phyloP scores from a whole-genome alignment of 37 sponge, comb jelly and placozoan genomes.

The Crambe crambe region DNA sequence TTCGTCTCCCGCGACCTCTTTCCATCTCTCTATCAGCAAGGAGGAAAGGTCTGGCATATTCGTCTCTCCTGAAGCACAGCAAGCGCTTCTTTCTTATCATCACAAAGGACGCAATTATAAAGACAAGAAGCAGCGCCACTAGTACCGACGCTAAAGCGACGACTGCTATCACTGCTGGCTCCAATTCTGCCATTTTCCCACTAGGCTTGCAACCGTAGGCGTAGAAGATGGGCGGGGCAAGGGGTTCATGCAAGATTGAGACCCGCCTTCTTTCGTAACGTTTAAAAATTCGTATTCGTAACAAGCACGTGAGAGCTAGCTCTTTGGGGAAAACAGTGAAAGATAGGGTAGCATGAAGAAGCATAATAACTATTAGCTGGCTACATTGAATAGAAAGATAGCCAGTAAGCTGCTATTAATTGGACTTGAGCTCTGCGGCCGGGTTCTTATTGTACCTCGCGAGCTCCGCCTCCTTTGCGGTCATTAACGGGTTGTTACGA shows the following conservation, averaged over 20 bases:
- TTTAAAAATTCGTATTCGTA: not conserved
- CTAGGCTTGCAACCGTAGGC: not conserved
- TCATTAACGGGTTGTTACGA: too few species aligned
- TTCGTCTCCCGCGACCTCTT: not conserved
- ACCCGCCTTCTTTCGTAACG: conserved; percentile 53
- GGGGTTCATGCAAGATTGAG: not conserved
- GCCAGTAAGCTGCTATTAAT: too few species aligned
- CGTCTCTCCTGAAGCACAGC: conserved; percentile 47
- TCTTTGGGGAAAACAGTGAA: not conserved
- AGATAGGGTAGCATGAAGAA: too few species aligned
- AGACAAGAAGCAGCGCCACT: conserved; percentile 16
- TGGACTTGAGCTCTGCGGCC: too few species aligned
- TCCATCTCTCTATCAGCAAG: conserved; percentile 11
- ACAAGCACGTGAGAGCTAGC: conserved; percentile 2
- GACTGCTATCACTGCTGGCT: not conserved
- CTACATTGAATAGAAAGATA: too few species aligned
- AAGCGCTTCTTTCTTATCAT: conserved; percentile 21
- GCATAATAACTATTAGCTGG: too few species aligned
- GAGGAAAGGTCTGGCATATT: conserved; percentile 15
- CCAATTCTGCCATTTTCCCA: not conserved
- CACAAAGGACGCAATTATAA: conserved; percentile 7
- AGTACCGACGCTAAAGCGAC: conserved; percentile 31
- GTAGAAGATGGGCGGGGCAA: conserved; percentile 27
- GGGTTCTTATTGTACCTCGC: too few species aligned
- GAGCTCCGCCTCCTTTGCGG: too few species aligned